Percentiles rank a stretch among this genome's conserved stretches.
phyloP scores from a whole-genome alignment of 1,140 invertebrate genomes.

The Sycophaga agraensis region DNA sequence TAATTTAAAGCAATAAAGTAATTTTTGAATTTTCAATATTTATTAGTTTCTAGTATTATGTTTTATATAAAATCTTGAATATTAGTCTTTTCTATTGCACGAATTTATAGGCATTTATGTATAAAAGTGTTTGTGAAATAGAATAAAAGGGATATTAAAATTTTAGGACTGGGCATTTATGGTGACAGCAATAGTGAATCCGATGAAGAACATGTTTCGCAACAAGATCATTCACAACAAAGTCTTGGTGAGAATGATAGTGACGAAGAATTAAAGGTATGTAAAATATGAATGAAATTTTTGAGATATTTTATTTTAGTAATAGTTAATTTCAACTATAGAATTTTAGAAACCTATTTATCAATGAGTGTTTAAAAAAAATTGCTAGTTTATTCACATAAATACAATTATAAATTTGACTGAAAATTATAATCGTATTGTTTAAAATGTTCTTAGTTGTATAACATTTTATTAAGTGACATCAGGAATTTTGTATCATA shows the following conservation, averaged over 20 bases:
- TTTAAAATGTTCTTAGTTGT: too few species aligned
- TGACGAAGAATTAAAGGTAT: conserved; percentile 58
- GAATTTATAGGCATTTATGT: too few species aligned
- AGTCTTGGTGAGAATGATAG: conserved; percentile 45
- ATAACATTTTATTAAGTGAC: too few species aligned
- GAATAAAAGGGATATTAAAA: too few species aligned
- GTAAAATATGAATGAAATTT: background rate
- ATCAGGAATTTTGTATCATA: too few species aligned
- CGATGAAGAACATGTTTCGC: conserved; percentile 54
- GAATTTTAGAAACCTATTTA: background rate
- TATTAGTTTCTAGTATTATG: too few species aligned
- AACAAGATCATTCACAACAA: conserved; percentile 40
- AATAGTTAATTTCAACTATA: background rate
- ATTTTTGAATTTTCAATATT: too few species aligned
- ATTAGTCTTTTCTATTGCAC: too few species aligned
- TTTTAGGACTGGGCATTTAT: conserved; percentile 62
- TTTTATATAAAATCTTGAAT: too few species aligned
- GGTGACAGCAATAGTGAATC: conserved; percentile 59
- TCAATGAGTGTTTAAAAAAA: background rate
- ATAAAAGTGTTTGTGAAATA: too few species aligned
- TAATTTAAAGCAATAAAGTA: too few species aligned
- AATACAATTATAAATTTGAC: background rate
- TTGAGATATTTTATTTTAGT: background rate
- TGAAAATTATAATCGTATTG: too few species aligned
- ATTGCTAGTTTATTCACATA: background rate